Conservation (phyloP, 2,888 invertebrate species). For the Cylloceria caligata region DNA sequence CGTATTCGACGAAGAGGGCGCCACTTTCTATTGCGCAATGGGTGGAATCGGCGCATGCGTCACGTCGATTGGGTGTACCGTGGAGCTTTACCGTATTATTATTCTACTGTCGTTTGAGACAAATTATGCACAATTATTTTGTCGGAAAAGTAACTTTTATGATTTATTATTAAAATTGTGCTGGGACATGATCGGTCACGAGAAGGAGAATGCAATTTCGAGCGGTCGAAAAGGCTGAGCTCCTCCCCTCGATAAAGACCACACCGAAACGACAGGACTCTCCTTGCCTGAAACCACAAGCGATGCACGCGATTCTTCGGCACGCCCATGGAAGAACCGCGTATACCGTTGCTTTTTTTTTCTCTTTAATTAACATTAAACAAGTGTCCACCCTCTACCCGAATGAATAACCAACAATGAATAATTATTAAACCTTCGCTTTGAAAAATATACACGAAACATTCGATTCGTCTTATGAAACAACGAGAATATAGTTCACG, state of each 20-base stretch:
- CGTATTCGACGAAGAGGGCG: no score
- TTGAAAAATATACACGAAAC: neutral
- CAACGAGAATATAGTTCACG: slow-evolving; percentile 42
- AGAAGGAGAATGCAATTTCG: slow-evolving; percentile 4
- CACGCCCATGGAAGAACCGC: no score
- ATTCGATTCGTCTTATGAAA: slow-evolving; percentile 18
- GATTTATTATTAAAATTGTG: neutral
- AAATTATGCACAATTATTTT: neutral
- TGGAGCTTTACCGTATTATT: no score
- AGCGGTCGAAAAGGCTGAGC: neutral
- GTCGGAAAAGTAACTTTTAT: neutral
- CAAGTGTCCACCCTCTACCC: neutral
- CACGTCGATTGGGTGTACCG: neutral
- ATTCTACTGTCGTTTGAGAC: neutral
- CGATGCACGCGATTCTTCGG: neutral
- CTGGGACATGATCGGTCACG: slow-evolving; percentile 19
- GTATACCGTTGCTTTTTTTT: neutral
- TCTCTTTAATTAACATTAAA: neutral
- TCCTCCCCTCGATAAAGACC: slow-evolving; percentile 51
- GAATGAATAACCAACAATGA: neutral
- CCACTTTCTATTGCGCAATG: no score
- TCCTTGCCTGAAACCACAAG: neutral
- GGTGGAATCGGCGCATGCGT: neutral
- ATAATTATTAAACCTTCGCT: neutral
- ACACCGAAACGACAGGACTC: slow-evolving; percentile 20